Percentiles rank a stretch among this genome's conserved stretches.
Conservation (phyloP, 2,797 vertebrate species). For the Erpetoichthys calabaricus region DNA sequence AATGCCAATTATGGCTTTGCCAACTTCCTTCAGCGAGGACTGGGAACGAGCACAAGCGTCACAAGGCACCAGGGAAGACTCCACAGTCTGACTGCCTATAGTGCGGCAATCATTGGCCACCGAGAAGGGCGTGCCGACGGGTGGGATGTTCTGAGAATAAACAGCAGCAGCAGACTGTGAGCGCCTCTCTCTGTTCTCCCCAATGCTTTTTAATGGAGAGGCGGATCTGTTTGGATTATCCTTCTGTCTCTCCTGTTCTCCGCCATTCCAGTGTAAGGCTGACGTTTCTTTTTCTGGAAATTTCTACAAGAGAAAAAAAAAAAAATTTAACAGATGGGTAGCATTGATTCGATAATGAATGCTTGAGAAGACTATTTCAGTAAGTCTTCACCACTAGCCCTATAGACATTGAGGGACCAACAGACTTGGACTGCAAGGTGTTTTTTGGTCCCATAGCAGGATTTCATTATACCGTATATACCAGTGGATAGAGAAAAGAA, state of each 20-base stretch:
- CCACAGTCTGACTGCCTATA: constrained; percentile 44
- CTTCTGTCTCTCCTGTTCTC: constrained; percentile 13
- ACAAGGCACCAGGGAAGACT: constrained; percentile 50
- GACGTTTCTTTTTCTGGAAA: constrained; percentile 18
- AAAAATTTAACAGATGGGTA: neutral
- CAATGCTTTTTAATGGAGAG: constrained; percentile 11
- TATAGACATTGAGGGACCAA: constrained; percentile 54
- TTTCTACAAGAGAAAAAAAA: constrained; percentile 20
- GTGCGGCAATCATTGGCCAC: constrained; percentile 21
- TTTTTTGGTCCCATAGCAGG: constrained; percentile 25
- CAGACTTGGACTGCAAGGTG: constrained; percentile 16
- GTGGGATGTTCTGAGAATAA: constrained; percentile 7
- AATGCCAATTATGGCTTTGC: constrained; percentile 49
- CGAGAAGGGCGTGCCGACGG: constrained; percentile 1
- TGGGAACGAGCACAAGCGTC: constrained; percentile 53
- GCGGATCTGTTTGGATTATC: constrained; percentile 8
- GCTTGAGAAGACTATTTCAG: constrained; percentile 62
- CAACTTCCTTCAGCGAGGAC: constrained; percentile 48
- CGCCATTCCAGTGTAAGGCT: neutral
- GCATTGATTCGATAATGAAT: too few species aligned
- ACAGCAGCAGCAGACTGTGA: constrained; percentile 14
- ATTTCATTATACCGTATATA: constrained; percentile 43
- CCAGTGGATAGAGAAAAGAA: too few species aligned
- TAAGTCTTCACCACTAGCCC: constrained; percentile 67
- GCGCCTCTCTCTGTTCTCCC: neutral